phyloP scores from a whole-genome alignment of 2,797 vertebrate species.

The Sebastes melanostomus region DNA sequence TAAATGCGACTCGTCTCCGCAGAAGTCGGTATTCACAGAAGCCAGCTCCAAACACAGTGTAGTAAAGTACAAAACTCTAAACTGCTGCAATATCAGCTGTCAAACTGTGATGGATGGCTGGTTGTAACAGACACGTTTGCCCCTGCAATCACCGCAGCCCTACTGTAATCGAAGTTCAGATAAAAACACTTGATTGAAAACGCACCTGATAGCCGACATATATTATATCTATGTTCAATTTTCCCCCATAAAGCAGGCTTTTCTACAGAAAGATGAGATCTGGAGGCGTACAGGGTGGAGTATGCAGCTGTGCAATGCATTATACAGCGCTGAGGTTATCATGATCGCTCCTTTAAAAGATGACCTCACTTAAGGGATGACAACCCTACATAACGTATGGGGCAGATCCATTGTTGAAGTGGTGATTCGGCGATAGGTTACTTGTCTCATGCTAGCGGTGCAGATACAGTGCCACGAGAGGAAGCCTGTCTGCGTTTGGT shows the following conservation, averaged over 20 bases:
- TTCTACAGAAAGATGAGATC: constrained; percentile 5
- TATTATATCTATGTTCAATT: constrained; percentile 4
- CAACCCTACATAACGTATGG: constrained; percentile 10
- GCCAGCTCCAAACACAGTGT: not conserved
- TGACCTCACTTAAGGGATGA: constrained; percentile 35
- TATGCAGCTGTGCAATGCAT: not conserved
- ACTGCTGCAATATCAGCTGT: constrained; percentile 45
- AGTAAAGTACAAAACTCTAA: constrained; percentile 23
- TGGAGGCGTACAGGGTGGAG: not conserved
- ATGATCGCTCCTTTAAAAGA: constrained; percentile 26
- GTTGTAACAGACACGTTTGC: constrained; percentile 23
- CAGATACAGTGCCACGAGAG: constrained; percentile 53
- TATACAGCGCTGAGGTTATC: constrained; percentile 20
- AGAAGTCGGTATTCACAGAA: constrained; percentile 27
- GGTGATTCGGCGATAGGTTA: constrained; percentile 30
- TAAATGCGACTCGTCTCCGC: constrained; percentile 25
- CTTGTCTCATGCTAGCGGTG: constrained; percentile 39
- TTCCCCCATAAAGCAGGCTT: not conserved
- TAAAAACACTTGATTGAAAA: constrained; percentile 41
- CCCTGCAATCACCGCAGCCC: constrained; percentile 25
- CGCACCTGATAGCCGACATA: not conserved
- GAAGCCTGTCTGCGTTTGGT: constrained; percentile 75
- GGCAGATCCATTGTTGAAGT: constrained; percentile 28
- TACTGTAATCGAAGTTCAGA: constrained; percentile 33
- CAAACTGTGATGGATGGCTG: constrained; percentile 59